phyloP scores from a whole-genome alignment of 2,113 vertebrate genomes.

The Amphiprion ocellaris region DNA sequence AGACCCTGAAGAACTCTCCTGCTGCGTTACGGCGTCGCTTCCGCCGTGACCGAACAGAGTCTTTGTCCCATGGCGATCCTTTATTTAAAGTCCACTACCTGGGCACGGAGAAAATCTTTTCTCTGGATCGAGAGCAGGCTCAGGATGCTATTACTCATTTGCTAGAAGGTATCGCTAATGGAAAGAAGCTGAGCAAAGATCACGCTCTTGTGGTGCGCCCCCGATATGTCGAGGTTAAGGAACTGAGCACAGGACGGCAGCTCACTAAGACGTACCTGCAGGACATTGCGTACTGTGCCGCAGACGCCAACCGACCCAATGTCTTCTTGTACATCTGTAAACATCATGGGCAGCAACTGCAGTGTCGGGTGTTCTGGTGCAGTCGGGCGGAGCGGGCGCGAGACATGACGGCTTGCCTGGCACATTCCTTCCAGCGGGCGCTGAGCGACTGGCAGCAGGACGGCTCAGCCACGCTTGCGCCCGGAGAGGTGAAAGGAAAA shows the following conservation, averaged over 20 bases:
- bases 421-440: constrained; percentile 84
- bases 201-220: constrained; percentile 87
- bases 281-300: constrained; percentile 87
- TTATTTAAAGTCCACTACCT: constrained; percentile 88
- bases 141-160: constrained; percentile 83
- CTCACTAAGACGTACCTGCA: constrained; percentile 88
- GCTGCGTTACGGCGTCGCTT: constrained; percentile 84
- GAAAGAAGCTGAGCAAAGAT: constrained; percentile 83
- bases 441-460: constrained; percentile 84
- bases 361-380: constrained; percentile 88
- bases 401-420: constrained; percentile 85
- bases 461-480: constrained; percentile 60
- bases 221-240: constrained; percentile 87
- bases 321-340: constrained; percentile 89
- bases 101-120: constrained; percentile 87
- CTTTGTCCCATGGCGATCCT: constrained; percentile 86
- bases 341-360: constrained; percentile 86
- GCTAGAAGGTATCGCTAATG: constrained; percentile 70
- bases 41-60: constrained; percentile 83
- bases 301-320: constrained; percentile 79
- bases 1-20: constrained; percentile 86
- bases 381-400: constrained; percentile 82
- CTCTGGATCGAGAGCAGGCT: constrained; percentile 84
- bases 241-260: constrained; percentile 86
- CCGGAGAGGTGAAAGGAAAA: constrained; percentile 51